phyloP scores from a whole-genome alignment of 23 tunicate genomes.

The Halocynthia aurantium region DNA sequence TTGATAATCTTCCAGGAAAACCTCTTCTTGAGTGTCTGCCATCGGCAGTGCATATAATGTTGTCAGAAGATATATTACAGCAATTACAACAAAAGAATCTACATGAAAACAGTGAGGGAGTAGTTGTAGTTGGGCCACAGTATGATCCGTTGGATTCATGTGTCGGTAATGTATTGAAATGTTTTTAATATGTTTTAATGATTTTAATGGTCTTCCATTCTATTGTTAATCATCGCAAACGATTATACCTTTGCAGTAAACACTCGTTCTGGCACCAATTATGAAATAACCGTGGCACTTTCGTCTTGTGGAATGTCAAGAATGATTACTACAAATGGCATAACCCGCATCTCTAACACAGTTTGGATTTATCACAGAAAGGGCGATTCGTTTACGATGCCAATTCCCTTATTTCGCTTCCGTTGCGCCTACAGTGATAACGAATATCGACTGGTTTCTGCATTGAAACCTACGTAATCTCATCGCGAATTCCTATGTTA shows the following conservation, averaged over 20 bases:
- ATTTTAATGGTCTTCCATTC: not conserved
- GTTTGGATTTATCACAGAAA: not conserved
- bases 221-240: not conserved
- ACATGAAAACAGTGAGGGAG: not conserved
- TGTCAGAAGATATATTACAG: not conserved
- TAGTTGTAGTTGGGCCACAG: not conserved
- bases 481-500: not conserved
- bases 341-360: not conserved
- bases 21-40: not conserved
- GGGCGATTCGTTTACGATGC: not conserved
- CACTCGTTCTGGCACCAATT: not conserved
- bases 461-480: not conserved
- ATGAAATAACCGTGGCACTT: not conserved
- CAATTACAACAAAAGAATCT: not conserved
- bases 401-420: slow-evolving; percentile 1
- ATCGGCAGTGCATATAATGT: not conserved
- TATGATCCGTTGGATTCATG: not conserved
- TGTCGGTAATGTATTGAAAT: not conserved
- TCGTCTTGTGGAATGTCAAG: not conserved
- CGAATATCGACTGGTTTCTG: not conserved
- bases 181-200: not conserved
- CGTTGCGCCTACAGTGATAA: not conserved
- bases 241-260: not conserved
- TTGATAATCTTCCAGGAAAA: not conserved
- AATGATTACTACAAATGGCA: not conserved